Evolutionary conservation across 2,888 invertebrate species (phyloP).

Genomic region (Leptopilina drosophilae): DNA sequence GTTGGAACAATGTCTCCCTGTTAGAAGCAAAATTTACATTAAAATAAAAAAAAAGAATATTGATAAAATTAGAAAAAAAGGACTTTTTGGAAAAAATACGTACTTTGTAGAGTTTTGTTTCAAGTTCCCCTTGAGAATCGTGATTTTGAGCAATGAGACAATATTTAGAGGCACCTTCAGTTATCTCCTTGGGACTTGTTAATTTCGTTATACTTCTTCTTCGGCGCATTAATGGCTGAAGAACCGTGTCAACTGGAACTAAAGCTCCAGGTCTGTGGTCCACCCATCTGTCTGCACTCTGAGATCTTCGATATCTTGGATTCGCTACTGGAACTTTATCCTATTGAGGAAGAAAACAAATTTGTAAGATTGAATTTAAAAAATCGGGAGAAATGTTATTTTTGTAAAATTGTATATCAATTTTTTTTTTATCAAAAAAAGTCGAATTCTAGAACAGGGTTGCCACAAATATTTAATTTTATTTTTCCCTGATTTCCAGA

Average conservation of each 20-base stretch:
- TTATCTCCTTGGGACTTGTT: constrained; percentile 83
- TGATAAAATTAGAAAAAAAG: neutral
- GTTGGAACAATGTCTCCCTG: constrained; percentile 96
- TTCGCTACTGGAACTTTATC: constrained; percentile 84
- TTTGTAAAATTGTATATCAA: too few relatives aligned
- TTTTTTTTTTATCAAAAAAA: too few relatives aligned
- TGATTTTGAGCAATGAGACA: constrained; percentile 95
- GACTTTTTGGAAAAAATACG: neutral
- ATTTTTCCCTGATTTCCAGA: too few relatives aligned
- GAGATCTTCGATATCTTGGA: constrained; percentile 87
- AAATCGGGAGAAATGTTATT: too few relatives aligned
- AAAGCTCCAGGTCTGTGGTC: constrained; percentile 91
- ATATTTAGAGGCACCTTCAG: constrained; percentile 85
- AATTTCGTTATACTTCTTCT: constrained; percentile 91
- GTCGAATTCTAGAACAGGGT: too few relatives aligned
- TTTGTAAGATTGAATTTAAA: too few relatives aligned
- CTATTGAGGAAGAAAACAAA: constrained; percentile 72
- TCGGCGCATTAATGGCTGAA: constrained; percentile 90
- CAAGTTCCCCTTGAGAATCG: constrained; percentile 94
- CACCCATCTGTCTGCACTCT: constrained; percentile 90
- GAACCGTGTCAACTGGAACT: constrained; percentile 91
- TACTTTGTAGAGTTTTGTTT: constrained; percentile 94
- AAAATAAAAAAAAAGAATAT: too few relatives aligned
- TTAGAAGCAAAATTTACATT: neutral
- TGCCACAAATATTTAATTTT: too few relatives aligned